Conservation (phyloP, 2,888 invertebrate species). For the Brachypterus glaber region DNA sequence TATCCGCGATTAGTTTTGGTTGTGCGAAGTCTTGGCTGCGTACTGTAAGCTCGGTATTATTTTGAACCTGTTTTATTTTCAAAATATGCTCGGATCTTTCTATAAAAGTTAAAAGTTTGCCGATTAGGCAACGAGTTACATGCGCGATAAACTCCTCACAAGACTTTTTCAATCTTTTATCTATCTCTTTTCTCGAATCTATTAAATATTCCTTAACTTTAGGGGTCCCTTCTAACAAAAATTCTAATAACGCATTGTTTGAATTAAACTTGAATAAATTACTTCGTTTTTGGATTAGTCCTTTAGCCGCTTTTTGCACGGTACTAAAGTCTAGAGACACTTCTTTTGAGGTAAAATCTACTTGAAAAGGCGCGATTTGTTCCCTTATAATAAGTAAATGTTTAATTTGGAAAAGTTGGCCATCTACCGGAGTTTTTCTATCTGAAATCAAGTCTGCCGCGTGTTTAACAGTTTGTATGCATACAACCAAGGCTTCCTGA, state of each 20-base stretch:
- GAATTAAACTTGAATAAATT: slow-evolving; percentile 71
- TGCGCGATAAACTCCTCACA: slow-evolving; percentile 84
- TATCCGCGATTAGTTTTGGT: slow-evolving; percentile 56
- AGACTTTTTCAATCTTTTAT: slow-evolving; percentile 77
- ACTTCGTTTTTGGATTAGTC: slow-evolving; percentile 64
- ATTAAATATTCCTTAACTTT: slow-evolving; percentile 84
- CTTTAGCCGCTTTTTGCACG: slow-evolving; percentile 76
- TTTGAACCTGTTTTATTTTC: slow-evolving; percentile 17
- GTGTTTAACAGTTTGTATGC: slow-evolving; percentile 78
- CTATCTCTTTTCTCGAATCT: slow-evolving; percentile 94
- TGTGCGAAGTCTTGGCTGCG: slow-evolving; percentile 50
- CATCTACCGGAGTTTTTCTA: slow-evolving; percentile 74
- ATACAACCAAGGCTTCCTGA: slow-evolving; percentile 88
- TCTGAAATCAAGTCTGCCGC: slow-evolving; percentile 73
- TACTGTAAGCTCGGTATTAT: slow-evolving; percentile 22
- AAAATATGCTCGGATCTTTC: slow-evolving; percentile 44
- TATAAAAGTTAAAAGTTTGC: slow-evolving; percentile 27
- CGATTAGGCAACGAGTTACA: slow-evolving; percentile 64
- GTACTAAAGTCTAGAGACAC: slow-evolving; percentile 89
- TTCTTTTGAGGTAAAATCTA: slow-evolving; percentile 87
- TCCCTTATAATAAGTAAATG: slow-evolving; percentile 93
- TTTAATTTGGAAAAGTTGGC: slow-evolving; percentile 94
- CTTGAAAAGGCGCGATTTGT: slow-evolving; percentile 97
- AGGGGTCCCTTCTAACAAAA: slow-evolving; percentile 86
- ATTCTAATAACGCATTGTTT: slow-evolving; percentile 88